Evolutionary conservation across 2,888 invertebrate genomes (phyloP).

Genomic region (Margaritifera margaritifera): DNA sequence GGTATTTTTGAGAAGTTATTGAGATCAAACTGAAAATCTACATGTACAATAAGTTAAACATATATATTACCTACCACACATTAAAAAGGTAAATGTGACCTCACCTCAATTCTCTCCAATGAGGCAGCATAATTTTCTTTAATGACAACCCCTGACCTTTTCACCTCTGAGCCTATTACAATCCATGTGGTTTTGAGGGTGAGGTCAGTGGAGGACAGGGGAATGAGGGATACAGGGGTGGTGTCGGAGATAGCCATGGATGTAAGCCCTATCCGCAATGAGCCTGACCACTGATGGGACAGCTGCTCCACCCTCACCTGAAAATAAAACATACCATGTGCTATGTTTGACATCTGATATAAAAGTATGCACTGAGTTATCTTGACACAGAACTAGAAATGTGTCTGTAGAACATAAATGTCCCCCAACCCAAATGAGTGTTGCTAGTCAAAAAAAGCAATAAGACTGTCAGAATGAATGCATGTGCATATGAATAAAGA

Average conservation of each 20-base stretch:
- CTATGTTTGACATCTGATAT: neutral
- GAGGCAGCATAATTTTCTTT: constrained; percentile 82
- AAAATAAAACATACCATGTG: constrained; percentile 5
- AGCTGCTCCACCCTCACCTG: constrained; percentile 84
- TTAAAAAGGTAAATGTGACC: neutral
- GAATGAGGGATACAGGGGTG: constrained; percentile 76
- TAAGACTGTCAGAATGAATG: no score
- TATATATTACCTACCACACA: neutral
- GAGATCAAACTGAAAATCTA: neutral
- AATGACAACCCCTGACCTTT: constrained; percentile 80
- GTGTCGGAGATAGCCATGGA: constrained; percentile 80
- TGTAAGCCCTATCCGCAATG: constrained; percentile 91
- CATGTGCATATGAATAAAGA: no score
- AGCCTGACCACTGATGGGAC: constrained; percentile 93
- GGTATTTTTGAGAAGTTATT: neutral
- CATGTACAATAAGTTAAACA: neutral
- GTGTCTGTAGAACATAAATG: neutral
- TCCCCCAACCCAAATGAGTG: no score
- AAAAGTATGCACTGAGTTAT: neutral
- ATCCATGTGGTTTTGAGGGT: constrained; percentile 69
- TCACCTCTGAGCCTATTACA: constrained; percentile 80
- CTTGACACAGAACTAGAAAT: neutral
- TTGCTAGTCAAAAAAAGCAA: no score
- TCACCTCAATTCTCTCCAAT: constrained; percentile 84
- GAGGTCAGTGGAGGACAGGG: constrained; percentile 62